Conservation (phyloP, 2,113 vertebrate species). For the Axis porcinus region DNA sequence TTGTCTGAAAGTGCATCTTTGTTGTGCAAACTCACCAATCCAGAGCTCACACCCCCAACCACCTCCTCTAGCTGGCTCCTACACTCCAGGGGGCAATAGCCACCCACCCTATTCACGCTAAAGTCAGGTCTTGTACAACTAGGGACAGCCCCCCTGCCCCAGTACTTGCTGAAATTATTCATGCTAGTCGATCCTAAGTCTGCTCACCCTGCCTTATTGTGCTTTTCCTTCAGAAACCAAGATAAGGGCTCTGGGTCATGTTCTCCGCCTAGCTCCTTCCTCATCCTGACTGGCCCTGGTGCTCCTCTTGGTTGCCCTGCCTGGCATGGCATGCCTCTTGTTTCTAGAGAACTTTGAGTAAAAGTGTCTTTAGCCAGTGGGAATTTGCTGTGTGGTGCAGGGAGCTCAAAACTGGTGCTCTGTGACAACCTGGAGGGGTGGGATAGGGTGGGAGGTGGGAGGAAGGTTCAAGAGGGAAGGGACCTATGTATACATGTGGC, state of each 20-base stretch:
- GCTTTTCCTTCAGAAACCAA: neutral
- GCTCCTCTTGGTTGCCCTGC: rapidly evolving
- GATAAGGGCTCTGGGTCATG: neutral
- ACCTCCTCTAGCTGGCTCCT: neutral
- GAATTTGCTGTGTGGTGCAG: neutral
- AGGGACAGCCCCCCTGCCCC: neutral
- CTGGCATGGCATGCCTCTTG: rapidly evolving
- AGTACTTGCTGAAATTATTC: neutral
- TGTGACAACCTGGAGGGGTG: neutral
- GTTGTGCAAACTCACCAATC: neutral
- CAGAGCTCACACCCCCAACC: neutral
- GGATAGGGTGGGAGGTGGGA: neutral
- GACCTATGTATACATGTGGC: neutral
- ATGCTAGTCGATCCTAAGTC: too few relatives aligned
- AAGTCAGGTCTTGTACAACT: neutral
- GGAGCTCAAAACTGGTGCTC: neutral
- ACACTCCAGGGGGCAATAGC: neutral
- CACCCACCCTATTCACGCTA: too few relatives aligned
- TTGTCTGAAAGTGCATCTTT: neutral
- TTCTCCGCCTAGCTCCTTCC: neutral
- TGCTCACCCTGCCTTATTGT: neutral
- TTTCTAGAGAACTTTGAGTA: neutral
- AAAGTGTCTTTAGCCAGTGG: neutral
- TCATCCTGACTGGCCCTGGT: neutral
- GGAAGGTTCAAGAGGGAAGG: neutral